These are phyloP conservation scores for Dryocosmus kuriphilus DNA, from an alignment of 2,888 invertebrate species.

Conservation along the genomic window DNA sequence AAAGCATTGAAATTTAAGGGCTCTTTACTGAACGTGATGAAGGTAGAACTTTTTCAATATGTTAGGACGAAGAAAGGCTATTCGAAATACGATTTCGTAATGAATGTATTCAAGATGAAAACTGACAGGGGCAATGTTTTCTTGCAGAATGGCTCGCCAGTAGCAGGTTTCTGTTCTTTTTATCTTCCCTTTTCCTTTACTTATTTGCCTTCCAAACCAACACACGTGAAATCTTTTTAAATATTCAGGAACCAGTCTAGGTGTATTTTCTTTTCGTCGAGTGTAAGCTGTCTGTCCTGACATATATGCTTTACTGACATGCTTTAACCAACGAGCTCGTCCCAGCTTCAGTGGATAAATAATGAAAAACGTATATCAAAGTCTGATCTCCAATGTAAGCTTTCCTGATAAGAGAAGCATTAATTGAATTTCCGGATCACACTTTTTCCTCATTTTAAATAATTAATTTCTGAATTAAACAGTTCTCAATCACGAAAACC, in stretches of 20 bases:
- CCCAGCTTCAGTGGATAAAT: conserved; percentile 2
- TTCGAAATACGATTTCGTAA: neutral
- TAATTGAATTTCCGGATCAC: neutral
- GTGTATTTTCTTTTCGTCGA: conserved; percentile 23
- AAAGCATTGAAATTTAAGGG: neutral
- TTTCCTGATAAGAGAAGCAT: conserved; percentile 1
- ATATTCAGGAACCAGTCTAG: conserved; percentile 20
- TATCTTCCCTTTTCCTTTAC: neutral
- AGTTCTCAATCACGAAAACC: no score
- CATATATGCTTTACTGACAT: conserved; percentile 29
- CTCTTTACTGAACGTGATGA: neutral
- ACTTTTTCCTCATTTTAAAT: neutral
- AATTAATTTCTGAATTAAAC: neutral
- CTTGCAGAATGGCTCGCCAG: neutral
- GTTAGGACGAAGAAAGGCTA: neutral
- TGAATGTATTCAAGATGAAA: neutral
- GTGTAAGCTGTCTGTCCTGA: conserved; percentile 10
- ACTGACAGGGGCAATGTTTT: neutral
- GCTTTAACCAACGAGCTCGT: conserved; percentile 14
- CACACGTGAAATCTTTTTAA: conserved; percentile 28
- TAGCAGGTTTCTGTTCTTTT: neutral
- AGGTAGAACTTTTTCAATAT: neutral
- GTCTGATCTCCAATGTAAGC: conserved; percentile 21
- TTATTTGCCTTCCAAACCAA: neutral
- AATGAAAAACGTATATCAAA: conserved; percentile 23